Conservation (phyloP, 2,797 vertebrate genomes). For the Lutjanus campechanus region DNA sequence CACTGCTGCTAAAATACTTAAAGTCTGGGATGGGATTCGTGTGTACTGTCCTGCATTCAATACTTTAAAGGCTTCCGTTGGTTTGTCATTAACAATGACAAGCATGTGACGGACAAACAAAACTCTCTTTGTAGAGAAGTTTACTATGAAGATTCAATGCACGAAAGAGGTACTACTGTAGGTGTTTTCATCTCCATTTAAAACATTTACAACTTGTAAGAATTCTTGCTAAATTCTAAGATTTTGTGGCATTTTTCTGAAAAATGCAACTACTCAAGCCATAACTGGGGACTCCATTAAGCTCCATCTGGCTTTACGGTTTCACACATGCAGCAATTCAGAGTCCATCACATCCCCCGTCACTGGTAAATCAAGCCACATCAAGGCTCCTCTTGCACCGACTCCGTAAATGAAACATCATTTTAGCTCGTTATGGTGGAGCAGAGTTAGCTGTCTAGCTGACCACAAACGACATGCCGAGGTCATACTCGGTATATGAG, state of each 20-base stretch:
- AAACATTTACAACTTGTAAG: neutral
- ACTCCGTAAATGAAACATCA: slow-evolving; percentile 68
- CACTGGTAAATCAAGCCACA: slow-evolving; percentile 64
- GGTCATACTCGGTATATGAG: slow-evolving; percentile 45
- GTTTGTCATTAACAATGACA: slow-evolving; percentile 38
- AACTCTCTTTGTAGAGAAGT: slow-evolving; percentile 17
- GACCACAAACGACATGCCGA: slow-evolving; percentile 63
- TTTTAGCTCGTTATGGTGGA: slow-evolving; percentile 62
- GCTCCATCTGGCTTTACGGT: slow-evolving; percentile 45
- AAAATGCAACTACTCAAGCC: slow-evolving; percentile 8
- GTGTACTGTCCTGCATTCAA: slow-evolving; percentile 18
- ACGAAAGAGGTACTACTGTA: neutral
- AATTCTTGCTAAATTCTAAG: neutral
- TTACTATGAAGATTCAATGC: slow-evolving; percentile 17
- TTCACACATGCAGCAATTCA: slow-evolving; percentile 50
- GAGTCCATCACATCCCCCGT: slow-evolving; percentile 32
- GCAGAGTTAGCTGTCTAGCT: slow-evolving; percentile 43
- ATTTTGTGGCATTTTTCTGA: neutral
- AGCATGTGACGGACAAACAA: slow-evolving; percentile 30
- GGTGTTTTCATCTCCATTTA: neutral
- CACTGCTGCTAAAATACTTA: slow-evolving; percentile 63
- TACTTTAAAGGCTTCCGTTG: slow-evolving; percentile 46
- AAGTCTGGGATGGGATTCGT: slow-evolving; percentile 49
- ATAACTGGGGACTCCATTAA: slow-evolving; percentile 16
- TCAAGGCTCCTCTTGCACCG: slow-evolving; percentile 47